phyloP scores from a whole-genome alignment of 2,797 vertebrate genomes.

The Atherinosoma microstoma region DNA sequence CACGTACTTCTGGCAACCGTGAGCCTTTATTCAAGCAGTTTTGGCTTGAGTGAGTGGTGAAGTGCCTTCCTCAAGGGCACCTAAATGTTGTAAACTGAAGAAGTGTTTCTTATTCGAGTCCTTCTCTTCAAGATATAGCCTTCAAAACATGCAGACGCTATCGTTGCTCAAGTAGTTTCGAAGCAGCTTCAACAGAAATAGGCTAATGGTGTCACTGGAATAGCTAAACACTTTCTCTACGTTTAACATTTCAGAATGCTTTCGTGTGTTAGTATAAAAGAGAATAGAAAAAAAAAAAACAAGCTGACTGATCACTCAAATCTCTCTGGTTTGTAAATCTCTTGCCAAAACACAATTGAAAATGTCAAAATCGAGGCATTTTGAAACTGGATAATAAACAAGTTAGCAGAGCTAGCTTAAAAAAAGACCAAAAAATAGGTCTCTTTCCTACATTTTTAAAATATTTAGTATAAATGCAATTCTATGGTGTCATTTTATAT shows the following conservation, averaged over 20 bases:
- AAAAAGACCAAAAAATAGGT: not conserved
- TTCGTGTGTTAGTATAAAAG: no score
- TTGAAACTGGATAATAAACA: not conserved
- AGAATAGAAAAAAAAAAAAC: no score
- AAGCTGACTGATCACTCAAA: not conserved
- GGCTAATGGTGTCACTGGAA: not conserved
- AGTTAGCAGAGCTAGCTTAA: not conserved
- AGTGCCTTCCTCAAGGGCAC: constrained; percentile 42
- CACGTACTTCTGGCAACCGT: constrained; percentile 21
- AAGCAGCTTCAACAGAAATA: not conserved
- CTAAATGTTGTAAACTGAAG: constrained; percentile 38
- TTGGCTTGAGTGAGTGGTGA: constrained; percentile 23
- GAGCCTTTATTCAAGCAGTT: constrained; percentile 15
- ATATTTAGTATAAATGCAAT: not conserved
- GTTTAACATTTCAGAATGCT: no score
- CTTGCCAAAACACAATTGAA: not conserved
- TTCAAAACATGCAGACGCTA: not conserved
- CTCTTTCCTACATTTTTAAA: not conserved
- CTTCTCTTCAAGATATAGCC: not conserved
- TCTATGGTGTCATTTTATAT: not conserved
- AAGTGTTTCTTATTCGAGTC: constrained; percentile 37
- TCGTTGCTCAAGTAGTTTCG: constrained; percentile 5
- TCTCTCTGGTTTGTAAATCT: not conserved
- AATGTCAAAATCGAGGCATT: not conserved
- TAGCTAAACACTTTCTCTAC: not conserved